Base-by-base conservation (phyloP, 1,140 invertebrate species). In the Drosophila pandora region DNA sequence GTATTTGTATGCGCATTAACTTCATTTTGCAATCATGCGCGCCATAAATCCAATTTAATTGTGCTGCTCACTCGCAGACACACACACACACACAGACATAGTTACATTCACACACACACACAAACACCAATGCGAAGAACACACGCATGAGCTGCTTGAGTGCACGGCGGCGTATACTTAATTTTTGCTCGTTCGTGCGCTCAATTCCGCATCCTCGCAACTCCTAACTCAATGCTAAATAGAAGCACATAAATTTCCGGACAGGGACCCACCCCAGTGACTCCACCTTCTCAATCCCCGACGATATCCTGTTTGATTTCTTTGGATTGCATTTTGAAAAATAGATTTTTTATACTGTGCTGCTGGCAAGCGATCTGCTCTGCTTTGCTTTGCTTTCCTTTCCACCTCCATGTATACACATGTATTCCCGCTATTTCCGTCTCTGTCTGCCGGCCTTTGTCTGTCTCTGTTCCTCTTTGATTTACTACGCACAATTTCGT, bases 1-100 rank as follows among this genome's bases (percentile, higher is more conserved):
- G 64, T 78, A 81, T 87, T 79, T 79, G 83, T 88, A 88, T 83
- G 71, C 84, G 72, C 79, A 89, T 83, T 88, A 77, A 83, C 72
- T 88, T 88, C 68, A 88, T 88, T 88, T 88, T 88, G 63, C 79
- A 79, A 88, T 88, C 76, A 88, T 77, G 83, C 76, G 78, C 82
- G 71, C 64, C 79, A 89, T 83, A 88, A 89, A 88, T 88, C 84
- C 79, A 88, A 89, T 77, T 88, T 89, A 88, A 88, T 88, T 88
- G 79, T 83, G 67, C 67, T 76, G 49, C 71, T 76, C 55, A 54
- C 54, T 50, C 60, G 56, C 58, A 56, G 28, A 39, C 45, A 65
- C 63, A 58, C 52, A 68, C 25, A 50, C 28, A 56, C 23, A 55
- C 25, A 22, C 17, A 50, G 30, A n/a, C 37, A 49, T 28, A 39